Conservation (phyloP, 2,113 vertebrate species). For the Plestiodon gilberti region DNA sequence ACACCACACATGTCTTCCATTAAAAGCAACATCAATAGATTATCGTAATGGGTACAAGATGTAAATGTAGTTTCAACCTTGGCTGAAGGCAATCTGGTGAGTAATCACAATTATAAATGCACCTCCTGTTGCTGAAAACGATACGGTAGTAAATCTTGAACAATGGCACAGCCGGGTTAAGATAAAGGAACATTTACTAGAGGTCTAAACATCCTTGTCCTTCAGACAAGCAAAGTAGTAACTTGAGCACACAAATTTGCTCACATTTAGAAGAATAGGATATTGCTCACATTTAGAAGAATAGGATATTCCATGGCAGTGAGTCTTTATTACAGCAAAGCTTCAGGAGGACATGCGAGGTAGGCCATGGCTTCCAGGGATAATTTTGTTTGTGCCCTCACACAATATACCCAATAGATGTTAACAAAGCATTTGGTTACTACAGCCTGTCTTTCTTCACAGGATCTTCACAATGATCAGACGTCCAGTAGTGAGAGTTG, state of each 20-base stretch:
- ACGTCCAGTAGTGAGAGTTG: neutral
- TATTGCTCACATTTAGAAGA: neutral
- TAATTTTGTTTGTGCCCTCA: neutral
- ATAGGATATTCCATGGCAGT: neutral
- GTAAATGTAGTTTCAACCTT: slow-evolving; percentile 9
- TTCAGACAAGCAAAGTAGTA: neutral
- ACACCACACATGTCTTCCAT: neutral
- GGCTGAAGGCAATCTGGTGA: neutral
- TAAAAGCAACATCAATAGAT: slow-evolving; percentile 12
- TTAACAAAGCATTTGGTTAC: neutral
- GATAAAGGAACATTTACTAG: neutral
- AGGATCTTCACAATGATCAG: neutral
- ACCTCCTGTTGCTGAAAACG: neutral
- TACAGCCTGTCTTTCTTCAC: neutral
- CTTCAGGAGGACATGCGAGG: neutral
- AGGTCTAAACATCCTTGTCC: neutral
- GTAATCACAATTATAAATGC: neutral
- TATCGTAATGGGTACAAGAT: neutral
- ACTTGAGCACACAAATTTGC: neutral
- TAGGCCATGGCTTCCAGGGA: no score
- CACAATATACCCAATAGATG: neutral
- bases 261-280: neutral
- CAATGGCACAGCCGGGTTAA: neutral
- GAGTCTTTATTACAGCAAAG: neutral
- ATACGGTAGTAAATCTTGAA: neutral